phyloP scores from a whole-genome alignment of 2,797 vertebrate genomes.

The Myotis planiceps region DNA sequence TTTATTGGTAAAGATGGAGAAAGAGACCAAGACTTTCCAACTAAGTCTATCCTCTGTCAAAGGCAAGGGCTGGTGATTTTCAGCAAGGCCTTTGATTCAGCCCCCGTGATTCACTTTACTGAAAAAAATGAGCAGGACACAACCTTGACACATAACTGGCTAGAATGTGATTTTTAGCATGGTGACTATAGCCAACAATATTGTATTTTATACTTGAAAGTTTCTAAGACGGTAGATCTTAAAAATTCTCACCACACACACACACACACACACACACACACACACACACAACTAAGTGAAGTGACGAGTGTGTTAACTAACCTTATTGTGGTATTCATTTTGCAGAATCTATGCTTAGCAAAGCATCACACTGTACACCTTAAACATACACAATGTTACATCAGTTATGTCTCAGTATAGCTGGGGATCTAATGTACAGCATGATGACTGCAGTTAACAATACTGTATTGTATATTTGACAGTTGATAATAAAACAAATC shows the following conservation, averaged over 20 bases:
- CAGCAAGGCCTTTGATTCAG: not conserved
- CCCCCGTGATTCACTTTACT: not conserved
- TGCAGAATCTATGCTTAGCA: not conserved
- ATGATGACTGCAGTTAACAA: not conserved
- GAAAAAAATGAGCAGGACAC: not conserved
- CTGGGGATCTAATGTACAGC: not conserved
- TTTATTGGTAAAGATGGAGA: slow-evolving; percentile 20
- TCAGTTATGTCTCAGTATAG: not conserved
- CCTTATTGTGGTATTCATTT: not conserved
- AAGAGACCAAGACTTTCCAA: slow-evolving; percentile 19
- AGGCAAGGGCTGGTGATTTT: not conserved
- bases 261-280: not conserved
- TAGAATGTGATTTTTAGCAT: not conserved
- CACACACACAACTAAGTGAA: not conserved
- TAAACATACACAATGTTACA: not conserved
- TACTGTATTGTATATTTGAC: not conserved
- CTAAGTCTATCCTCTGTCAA: not conserved
- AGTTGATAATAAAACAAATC: not conserved
- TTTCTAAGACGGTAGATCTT: not conserved
- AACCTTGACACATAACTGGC: not conserved
- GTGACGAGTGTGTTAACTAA: not conserved
- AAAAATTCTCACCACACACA: not conserved
- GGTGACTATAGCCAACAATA: not conserved
- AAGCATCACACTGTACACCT: not conserved
- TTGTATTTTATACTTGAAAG: not conserved